Evolutionary conservation across 2,113 vertebrate species (phyloP), one percentile per base, ranked within the genome.

Genomic region (Neodontobutis hainanensis): DNA sequence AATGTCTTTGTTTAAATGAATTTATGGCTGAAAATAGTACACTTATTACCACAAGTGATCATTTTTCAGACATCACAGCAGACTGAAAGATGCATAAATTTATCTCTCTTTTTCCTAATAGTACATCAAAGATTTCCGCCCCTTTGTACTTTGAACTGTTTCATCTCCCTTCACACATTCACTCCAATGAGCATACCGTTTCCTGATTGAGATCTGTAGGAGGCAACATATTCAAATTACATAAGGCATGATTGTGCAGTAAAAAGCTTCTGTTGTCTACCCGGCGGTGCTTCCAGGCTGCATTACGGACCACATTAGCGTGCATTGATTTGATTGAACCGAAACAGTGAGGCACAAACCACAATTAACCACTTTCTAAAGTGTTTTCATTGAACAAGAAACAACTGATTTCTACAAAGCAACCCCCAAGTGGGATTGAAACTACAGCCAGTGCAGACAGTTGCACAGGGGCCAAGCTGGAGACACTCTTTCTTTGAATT

Each of bases 211-310:
- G 47, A n/a, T 70, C 75, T 80, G 80, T 85, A 77, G 80, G 84
- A 85, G 82, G 86, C 11, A 36, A 64, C 15, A 63, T 82, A 59
- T 67, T 77, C 42, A 80, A 72, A 81, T 89, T 85, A 89, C 68
- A 85, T 82, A 86, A 88, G 76, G 61, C 61, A 50, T 45, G 43
- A 48, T 63, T 66, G 64, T 66, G 32, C 46, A 56, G 53, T 72
- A 4, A 47, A 64, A 47, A 57, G 48, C 49, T n/a, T 42, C 40
- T 14, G 2, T 42, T 35, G 36, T 12, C 16, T 9, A 40, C 66
- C 52, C 65, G 61, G 51, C 43, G 11, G 65, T 63, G 64, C 65
- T 80, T 68, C 62, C 70, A 63, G 47, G 47, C 27, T 61, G 68
- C 64, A 68, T 66, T 50, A 57, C 46, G 60, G 49, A 74, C 27